Evolutionary conservation across 2,888 invertebrate genomes (phyloP).

Genomic region (Glaucopsyche alexis): DNA sequence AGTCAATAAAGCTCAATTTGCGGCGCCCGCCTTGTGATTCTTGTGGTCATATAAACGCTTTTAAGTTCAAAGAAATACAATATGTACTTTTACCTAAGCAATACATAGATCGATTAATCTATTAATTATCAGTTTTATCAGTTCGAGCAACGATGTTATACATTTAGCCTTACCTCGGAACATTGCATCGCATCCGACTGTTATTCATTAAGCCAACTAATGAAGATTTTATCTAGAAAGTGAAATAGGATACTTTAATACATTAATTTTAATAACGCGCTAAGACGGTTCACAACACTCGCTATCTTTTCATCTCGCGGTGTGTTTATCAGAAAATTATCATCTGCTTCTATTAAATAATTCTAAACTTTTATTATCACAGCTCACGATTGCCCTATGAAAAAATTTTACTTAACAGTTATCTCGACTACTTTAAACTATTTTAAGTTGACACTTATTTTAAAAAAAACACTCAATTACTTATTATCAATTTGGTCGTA

Average conservation of each 20-base stretch:
- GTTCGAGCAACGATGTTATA: not conserved
- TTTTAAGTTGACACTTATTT: no score
- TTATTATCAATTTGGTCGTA: no score
- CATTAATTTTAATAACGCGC: not conserved
- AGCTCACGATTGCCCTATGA: no score
- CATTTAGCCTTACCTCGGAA: not conserved
- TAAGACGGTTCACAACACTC: not conserved
- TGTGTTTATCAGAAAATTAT: not conserved
- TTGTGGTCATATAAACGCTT: no score
- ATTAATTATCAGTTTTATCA: not conserved
- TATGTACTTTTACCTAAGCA: not conserved
- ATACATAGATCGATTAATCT: not conserved
- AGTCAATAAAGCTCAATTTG: no score
- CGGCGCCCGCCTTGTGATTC: no score
- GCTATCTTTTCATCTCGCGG: conserved; percentile 11
- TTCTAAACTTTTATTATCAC: no score
- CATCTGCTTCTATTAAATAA: no score
- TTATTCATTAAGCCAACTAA: conserved; percentile 22
- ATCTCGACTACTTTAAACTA: no score
- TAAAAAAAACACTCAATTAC: no score
- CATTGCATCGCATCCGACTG: conserved; percentile 15
- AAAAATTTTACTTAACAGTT: no score
- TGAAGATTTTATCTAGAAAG: conserved; percentile 26
- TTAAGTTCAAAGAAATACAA: no score
- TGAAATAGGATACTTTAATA: conserved; percentile 16